Evolutionary conservation across 1,140 invertebrate genomes (phyloP), one percentile per base, ranked within the genome.

Genomic region (Teleogryllus occipitalis): DNA sequence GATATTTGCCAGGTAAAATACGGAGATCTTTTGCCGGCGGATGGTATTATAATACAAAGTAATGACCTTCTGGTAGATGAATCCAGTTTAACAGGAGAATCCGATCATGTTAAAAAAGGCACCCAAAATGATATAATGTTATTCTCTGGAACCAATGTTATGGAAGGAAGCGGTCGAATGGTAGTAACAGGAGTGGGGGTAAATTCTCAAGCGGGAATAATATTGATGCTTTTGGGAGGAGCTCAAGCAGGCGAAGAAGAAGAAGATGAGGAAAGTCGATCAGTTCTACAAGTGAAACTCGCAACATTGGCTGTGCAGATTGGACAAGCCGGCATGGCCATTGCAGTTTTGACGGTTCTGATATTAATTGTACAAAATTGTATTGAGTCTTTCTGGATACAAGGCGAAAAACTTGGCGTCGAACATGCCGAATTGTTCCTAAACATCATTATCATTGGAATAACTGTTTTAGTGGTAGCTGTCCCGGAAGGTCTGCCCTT

Each of bases 401-500:
- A 96, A 46, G 83, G 90, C 2, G 89, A 92, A 83, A 85, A 87
- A 46, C 96, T 94, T 93, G 92, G 92, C 83, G 93, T 91, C 79
- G 89, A 88, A 39, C 95, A 98, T 85, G 92, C 96, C 18, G 94
- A 95, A 87, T 90, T 97, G 86, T 92, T 99, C 85, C 97, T 99
- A 75, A 95, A 96, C 83, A 97, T 98, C 90, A 92, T 99, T 84
- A 99, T 99, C 87, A 99, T 99, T 87, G 98, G 98, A 93, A 98
- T 99, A 8, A 99, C 98, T 80, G 98, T 99, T 81, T 91, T 99
- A 80, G 98, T 99, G 14, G 98, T 99, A 74, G 98, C 98, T 82
- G 98, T 99, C 72, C 98, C 98, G 54, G 98, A 99, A 89, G 98
- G 98, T 85, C 90, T 99, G 83, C 98, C 98, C 81, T 88, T 99